Conservation (phyloP, 2,888 invertebrate species). For the Harpagoxenus sublaevis region DNA sequence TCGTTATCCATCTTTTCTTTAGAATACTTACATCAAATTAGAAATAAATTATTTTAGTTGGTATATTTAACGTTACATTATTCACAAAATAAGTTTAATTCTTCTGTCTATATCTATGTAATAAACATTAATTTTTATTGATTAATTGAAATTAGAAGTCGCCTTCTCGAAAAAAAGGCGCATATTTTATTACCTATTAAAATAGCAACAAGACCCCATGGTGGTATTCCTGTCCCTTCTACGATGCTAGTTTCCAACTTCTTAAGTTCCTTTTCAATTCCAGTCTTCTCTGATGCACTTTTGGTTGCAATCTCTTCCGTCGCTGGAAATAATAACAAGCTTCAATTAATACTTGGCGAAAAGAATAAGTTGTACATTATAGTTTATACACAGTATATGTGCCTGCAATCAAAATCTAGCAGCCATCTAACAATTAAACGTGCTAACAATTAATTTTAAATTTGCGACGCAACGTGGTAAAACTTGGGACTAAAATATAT, state of each 20-base stretch:
- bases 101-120: no score
- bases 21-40: neutral
- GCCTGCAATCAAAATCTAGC: neutral
- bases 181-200: conserved; percentile 89
- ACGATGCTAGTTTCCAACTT: conserved; percentile 89
- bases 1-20: neutral
- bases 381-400: neutral
- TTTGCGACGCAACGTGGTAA: neutral
- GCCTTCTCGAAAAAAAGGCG: neutral
- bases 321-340: conserved; percentile 34
- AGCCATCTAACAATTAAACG: neutral
- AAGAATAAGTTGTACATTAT: neutral
- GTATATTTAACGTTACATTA: neutral
- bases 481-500: neutral
- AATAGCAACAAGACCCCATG: conserved; percentile 95
- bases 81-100: no score
- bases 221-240: conserved; percentile 92
- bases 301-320: conserved; percentile 74
- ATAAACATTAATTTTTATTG: neutral
- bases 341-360: neutral
- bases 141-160: neutral
- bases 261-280: conserved; percentile 85
- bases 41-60: neutral
- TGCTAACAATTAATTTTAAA: neutral
- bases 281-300: conserved; percentile 68